Base-by-base conservation (phyloP, 2,797 vertebrate species). In the Characodon lateralis region DNA sequence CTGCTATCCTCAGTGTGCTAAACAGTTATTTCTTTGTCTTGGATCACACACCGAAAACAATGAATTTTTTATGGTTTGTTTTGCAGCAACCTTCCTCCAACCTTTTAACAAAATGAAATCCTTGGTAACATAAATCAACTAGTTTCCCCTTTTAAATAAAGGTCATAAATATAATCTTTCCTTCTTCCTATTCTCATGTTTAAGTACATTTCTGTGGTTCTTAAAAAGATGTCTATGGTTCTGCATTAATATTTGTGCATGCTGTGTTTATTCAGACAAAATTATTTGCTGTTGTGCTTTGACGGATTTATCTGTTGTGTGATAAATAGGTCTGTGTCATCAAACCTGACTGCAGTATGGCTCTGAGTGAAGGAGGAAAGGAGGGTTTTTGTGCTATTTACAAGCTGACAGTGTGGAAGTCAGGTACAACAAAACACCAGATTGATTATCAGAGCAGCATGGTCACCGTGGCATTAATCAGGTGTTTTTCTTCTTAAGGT, bases 361-460 rank as follows among this genome's bases (percentile, higher is more conserved):
- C 83, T 81, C 82, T 72, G 58, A 48, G n/a, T 73, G 76, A 71
- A 55, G 69, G 76, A 77, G 26, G 71, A 76, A 78, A 35, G 71
- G 41, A 63, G 75, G 41, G 65, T 41, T 55, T 72, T 63, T 84
- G 72, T 18, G 53, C 80, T 82, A 85, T 68, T 86, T 39, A 58
- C 77, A 85, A 82, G 85, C 83, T 87, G 82, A 89, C 78, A 72
- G 78, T 77, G 74, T 84, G 71, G 71, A 84, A 80, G 71, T 82
- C 76, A 10, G n/a, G 50, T 58, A 72, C 71, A 87, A 70, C 75
- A 85, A 85, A 90, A 90, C 81, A 89, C 86, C 88, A 92, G 89
- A 92, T 92, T 87, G 89, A 83, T 74, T 61, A 72, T 76, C 77
- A 83, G 78, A 63, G 69, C 66, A 61, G 73, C 41, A 59, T 77